Evolutionary conservation across 2,888 invertebrate genomes (phyloP).

Genomic region (Rhagonycha fulva): DNA sequence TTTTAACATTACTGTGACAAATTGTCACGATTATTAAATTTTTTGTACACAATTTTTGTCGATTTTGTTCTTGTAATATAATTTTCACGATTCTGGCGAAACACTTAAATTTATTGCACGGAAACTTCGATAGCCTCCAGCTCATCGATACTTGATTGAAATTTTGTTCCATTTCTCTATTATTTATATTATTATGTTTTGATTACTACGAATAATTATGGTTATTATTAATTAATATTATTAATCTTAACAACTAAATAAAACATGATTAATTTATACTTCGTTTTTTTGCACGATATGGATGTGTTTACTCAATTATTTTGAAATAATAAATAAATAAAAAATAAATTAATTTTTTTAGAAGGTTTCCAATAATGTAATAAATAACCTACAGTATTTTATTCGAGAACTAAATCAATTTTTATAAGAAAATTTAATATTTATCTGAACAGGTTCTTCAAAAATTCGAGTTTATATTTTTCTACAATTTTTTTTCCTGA

Average conservation of each 20-base stretch:
- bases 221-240: background rate
- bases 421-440: no score
- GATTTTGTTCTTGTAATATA: background rate
- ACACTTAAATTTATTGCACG: background rate
- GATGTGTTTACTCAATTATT: background rate
- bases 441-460: no score
- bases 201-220: background rate
- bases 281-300: background rate
- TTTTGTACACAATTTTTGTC: background rate
- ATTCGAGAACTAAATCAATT: no score
- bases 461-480: no score
- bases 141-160: background rate
- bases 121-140: background rate
- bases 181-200: background rate
- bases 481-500: no score
- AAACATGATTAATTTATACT: background rate
- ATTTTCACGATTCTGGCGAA: background rate
- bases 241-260: background rate
- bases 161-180: background rate
- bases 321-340: background rate
- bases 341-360: no score
- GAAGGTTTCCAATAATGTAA: no score
- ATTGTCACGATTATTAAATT: background rate
- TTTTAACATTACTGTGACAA: background rate
- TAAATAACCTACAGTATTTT: no score